phyloP scores from a whole-genome alignment of 2,113 vertebrate genomes.

The Cebus imitator region DNA sequence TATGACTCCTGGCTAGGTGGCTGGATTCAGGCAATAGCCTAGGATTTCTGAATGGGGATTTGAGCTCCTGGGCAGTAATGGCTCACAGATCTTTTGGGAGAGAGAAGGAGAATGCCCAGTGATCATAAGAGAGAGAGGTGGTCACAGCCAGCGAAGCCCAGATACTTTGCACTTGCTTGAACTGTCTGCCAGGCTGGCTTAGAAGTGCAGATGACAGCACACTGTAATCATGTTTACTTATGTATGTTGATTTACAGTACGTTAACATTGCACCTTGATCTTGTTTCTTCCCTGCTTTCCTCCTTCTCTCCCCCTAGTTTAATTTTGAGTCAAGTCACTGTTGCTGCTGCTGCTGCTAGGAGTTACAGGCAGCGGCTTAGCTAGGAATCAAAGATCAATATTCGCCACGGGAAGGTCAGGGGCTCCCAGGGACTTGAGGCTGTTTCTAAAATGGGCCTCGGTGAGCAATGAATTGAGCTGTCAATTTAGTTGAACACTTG shows the following conservation, averaged over 20 bases:
- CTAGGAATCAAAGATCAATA: neutral
- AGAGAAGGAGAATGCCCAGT: too few relatives aligned
- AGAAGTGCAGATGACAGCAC: neutral
- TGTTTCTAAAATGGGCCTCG: neutral
- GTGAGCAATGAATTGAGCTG: neutral
- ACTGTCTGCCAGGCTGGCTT: neutral
- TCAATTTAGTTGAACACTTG: neutral
- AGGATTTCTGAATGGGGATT: neutral
- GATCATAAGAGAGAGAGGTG: neutral
- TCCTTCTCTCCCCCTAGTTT: neutral
- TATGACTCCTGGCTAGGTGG: neutral
- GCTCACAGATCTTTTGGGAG: neutral
- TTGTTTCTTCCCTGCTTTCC: neutral
- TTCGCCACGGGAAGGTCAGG: neutral
- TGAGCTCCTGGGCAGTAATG: neutral
- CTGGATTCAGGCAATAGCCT: neutral
- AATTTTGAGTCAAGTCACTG: neutral
- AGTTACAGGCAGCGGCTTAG: neutral
- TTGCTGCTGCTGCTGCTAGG: neutral
- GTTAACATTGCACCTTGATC: neutral
- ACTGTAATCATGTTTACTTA: fast-evolving
- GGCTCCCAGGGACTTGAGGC: neutral
- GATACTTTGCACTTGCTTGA: neutral
- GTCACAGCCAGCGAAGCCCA: neutral
- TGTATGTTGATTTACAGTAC: fast-evolving